Evolutionary conservation across 2,113 vertebrate species (phyloP).

Genomic region (Butastur rufipennis): DNA sequence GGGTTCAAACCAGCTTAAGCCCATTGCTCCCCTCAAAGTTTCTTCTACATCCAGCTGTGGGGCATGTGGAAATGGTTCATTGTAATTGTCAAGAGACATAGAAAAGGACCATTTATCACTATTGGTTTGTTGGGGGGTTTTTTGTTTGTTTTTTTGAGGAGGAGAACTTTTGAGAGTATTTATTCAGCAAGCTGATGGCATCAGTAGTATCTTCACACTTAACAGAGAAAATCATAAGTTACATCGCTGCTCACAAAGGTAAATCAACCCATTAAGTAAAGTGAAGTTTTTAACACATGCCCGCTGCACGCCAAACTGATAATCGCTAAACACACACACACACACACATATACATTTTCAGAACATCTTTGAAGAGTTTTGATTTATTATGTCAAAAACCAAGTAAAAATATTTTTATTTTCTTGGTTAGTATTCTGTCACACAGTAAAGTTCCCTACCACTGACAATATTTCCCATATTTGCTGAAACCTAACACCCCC

Average conservation of each 20-base stretch:
- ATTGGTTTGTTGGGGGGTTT: no score
- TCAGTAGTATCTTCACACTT: no score
- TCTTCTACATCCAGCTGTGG: not conserved
- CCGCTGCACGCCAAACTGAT: not conserved
- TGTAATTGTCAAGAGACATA: not conserved
- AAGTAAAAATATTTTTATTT: not conserved
- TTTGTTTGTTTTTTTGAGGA: no score
- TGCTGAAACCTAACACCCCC: not conserved
- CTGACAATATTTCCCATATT: not conserved
- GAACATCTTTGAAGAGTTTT: not conserved
- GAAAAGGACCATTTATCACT: not conserved
- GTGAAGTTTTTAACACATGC: no score
- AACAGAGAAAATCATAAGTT: no score
- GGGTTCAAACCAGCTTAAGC: not conserved
- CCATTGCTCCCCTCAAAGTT: not conserved
- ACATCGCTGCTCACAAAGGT: no score
- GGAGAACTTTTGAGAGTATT: no score
- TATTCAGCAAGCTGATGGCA: no score
- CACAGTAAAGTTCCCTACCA: not conserved
- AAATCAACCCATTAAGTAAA: no score
- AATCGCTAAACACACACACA: not conserved
- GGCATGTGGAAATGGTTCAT: not conserved
- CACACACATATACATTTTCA: not conserved
- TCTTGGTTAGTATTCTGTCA: rapidly evolving
- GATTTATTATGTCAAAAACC: not conserved